These are phyloP conservation scores for Penelope pileata DNA, from an alignment of 2,113 vertebrate genomes.

Conservation along the genomic window DNA sequence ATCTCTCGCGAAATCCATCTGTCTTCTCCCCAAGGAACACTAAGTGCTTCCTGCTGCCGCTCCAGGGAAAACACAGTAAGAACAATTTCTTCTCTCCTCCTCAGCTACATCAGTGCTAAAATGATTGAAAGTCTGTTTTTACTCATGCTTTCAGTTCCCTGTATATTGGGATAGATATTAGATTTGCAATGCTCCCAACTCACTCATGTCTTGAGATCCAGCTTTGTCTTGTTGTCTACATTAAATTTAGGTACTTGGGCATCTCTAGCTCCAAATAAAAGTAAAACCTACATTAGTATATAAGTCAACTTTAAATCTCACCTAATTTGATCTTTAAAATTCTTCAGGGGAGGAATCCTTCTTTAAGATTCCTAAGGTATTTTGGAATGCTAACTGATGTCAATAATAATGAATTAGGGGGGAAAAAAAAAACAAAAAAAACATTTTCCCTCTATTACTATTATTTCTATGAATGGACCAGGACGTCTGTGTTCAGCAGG, in stretches of 20 bases:
- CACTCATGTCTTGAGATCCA: not conserved
- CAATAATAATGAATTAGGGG: slow-evolving; percentile 15
- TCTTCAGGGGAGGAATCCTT: not conserved
- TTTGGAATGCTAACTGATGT: not conserved
- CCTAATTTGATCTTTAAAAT: not conserved
- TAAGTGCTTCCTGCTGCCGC: not conserved
- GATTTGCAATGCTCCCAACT: slow-evolving; percentile 1
- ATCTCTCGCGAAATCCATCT: slow-evolving; percentile 22
- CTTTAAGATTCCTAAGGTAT: slow-evolving; percentile 23
- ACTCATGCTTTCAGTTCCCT: not conserved
- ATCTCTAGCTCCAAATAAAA: not conserved
- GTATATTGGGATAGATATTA: not conserved
- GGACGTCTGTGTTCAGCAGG: not conserved
- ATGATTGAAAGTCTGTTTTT: slow-evolving; percentile 11
- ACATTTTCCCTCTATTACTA: not conserved
- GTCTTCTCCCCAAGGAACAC: slow-evolving; percentile 5
- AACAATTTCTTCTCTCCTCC: not conserved
- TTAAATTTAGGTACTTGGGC: not conserved
- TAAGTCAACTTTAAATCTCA: not conserved
- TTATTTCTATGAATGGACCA: not conserved
- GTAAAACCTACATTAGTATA: not conserved
- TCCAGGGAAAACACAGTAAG: not conserved
- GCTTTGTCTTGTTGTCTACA: not conserved
- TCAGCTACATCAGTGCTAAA: not conserved
- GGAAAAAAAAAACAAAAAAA: slow-evolving; percentile 21